Conservation (phyloP, 2,113 vertebrate species). For the Fukomys damarensis region DNA sequence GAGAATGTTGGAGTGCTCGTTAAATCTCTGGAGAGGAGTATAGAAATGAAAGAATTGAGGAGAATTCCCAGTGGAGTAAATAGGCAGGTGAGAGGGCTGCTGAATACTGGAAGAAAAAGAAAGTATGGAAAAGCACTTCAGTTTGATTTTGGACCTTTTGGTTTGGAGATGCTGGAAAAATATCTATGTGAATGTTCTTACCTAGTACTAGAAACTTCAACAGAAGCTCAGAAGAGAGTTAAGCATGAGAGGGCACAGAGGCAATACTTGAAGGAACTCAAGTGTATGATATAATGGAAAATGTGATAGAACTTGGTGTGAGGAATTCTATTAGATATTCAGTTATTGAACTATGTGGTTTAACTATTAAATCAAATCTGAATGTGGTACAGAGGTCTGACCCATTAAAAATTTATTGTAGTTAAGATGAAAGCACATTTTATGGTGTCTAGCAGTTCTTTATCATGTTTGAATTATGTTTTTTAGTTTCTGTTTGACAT, state of each 20-base stretch:
- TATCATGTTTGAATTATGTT: constrained; percentile 50
- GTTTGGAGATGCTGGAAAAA: background rate
- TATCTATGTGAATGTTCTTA: background rate
- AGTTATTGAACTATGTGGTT: background rate
- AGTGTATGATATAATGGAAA: background rate
- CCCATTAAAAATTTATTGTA: constrained; percentile 59
- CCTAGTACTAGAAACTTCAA: background rate
- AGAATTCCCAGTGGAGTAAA: background rate
- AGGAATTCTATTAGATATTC: constrained; percentile 33
- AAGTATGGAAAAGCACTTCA: background rate
- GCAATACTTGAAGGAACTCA: background rate
- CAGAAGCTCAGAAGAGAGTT: background rate
- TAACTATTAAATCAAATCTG: constrained; percentile 53
- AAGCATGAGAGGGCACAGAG: background rate
- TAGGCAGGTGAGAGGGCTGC: background rate
- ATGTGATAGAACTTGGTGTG: background rate
- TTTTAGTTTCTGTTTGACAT: constrained; percentile 54
- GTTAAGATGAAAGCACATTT: constrained; percentile 59
- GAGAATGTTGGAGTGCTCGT: background rate
- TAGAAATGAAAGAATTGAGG: background rate
- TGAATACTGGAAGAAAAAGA: background rate
- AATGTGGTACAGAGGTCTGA: constrained; percentile 28
- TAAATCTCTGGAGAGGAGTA: background rate
- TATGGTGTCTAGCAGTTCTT: background rate
- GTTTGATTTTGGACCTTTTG: background rate